Evolutionary conservation across 2,888 invertebrate species (phyloP).

Genomic region (Dendrolimus pini): DNA sequence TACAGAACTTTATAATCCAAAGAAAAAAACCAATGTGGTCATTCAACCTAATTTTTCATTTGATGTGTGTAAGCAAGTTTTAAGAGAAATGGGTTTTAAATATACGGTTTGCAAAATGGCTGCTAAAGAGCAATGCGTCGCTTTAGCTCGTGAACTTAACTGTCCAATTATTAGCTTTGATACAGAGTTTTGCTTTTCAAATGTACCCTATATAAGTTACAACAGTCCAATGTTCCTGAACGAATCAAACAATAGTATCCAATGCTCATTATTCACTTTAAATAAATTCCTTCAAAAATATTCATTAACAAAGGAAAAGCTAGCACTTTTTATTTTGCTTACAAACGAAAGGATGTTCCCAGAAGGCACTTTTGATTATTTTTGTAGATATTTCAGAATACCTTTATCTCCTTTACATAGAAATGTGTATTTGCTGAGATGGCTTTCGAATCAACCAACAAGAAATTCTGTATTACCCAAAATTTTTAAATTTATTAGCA

Average conservation of each 20-base stretch:
- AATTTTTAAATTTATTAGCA: no score
- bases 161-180: conserved; percentile 34
- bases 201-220: no score
- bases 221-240: conserved; percentile 30
- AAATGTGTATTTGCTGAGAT: no score
- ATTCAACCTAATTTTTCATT: no score
- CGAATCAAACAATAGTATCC: conserved; percentile 6
- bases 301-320: conserved; percentile 19
- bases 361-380: conserved; percentile 14
- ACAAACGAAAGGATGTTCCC: conserved; percentile 22
- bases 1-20: no score
- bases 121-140: conserved; percentile 28
- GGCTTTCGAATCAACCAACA: no score
- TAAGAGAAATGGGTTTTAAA: conserved; percentile 29
- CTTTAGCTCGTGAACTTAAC: no score
- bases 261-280: conserved; percentile 20
- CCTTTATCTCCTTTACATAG: no score
- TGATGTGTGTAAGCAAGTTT: conserved; percentile 23
- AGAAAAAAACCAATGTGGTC: no score
- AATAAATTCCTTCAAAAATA: conserved; percentile 19
- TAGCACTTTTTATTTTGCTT: conserved; percentile 26
- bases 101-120: conserved; percentile 26
- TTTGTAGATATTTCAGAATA: no score
- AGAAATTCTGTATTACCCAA: no score
- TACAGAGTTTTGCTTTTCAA: conserved; percentile 28